phyloP scores from a whole-genome alignment of 2,797 vertebrate genomes.

The Acanthurus lineatus region DNA sequence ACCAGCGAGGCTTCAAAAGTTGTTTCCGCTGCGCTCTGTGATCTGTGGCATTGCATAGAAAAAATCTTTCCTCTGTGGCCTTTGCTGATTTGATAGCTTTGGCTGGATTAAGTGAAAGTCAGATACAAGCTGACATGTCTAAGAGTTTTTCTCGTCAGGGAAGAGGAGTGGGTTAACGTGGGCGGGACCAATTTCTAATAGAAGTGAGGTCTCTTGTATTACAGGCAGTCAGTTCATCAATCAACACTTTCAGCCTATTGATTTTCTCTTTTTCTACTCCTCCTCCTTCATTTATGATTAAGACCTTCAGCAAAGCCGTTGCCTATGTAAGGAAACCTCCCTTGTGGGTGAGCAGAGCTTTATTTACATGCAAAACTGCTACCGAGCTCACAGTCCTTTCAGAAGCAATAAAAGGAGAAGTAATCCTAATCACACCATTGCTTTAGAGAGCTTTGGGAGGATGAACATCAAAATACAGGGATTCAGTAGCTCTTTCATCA shows the following conservation, averaged over 20 bases:
- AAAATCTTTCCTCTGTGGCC: slow-evolving; percentile 38
- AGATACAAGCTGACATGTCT: slow-evolving; percentile 17
- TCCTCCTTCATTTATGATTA: no score
- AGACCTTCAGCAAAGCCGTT: no score
- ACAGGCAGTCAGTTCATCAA: slow-evolving; percentile 26
- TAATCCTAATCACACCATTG: not conserved
- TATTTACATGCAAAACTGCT: not conserved
- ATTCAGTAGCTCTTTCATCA: slow-evolving; percentile 3
- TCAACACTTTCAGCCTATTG: slow-evolving; percentile 40
- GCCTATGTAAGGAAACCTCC: not conserved
- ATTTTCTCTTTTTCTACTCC: slow-evolving; percentile 34
- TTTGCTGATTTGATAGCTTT: slow-evolving; percentile 41
- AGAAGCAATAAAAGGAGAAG: slow-evolving; percentile 16
- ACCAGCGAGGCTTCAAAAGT: slow-evolving; percentile 27
- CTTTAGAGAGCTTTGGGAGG: slow-evolving; percentile 23
- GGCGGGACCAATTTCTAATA: slow-evolving; percentile 7
- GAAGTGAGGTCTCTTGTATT: not conserved
- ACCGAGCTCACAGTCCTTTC: not conserved
- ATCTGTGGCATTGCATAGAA: slow-evolving; percentile 1
- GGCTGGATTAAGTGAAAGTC: slow-evolving; percentile 5
- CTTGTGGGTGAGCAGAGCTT: not conserved
- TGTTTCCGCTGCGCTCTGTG: not conserved
- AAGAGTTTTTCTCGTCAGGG: slow-evolving; percentile 9
- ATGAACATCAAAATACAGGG: not conserved
- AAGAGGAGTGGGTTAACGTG: not conserved